Base-by-base conservation (phyloP, 1,140 invertebrate species). In the Bombus picipes region DNA sequence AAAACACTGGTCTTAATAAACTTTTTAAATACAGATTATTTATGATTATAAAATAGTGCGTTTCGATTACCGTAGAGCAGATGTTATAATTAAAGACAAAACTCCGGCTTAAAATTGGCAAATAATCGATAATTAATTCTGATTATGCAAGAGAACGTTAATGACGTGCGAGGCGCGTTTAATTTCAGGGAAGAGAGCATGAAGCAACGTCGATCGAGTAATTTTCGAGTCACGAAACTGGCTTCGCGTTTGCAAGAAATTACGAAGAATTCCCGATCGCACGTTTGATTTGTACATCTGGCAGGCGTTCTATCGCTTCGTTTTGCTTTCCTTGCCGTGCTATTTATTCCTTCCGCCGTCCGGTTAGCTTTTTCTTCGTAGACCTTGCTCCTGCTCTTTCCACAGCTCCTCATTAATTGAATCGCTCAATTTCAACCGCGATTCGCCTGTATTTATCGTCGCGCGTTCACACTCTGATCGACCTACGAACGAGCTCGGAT, bases 311-410 rank as follows among this genome's bases (percentile, higher is more conserved):
- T 13, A 22, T 22, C 15, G 25, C 6, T 71, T 81, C 34, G 47
- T 59, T 81, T 81, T 72, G 37, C 47, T 59, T 22, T 72, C 41
- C 15, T 81, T n/a, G 47, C 22, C 13, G 47, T 32, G 79, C 79
- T 81, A 81, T 81, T 81, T 81, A 81, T 72, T 81, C 79, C 68
- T 73, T 81, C 81, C 81, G 72, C 37, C 65, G 82, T 83, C 37
- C 70, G 28, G 75, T 41, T 47, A 76, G 65, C 62, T 84, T 84
- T 84, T 81, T 81, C 79, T 59, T 59, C 68, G 65, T 84, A 62
- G 22, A 28, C 22, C 62, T 77, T 71, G n/a, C n/a, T 34, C 13
- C 18, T 22, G 76, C 75, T 72, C 37, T 70, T 71, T 83, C 85
- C 76, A 83, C 86, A 47, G 22, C 57, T 65, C 6, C 57, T 75